Evolutionary conservation across 2,888 invertebrate genomes (phyloP).

Genomic region (Seira sanloemensis): DNA sequence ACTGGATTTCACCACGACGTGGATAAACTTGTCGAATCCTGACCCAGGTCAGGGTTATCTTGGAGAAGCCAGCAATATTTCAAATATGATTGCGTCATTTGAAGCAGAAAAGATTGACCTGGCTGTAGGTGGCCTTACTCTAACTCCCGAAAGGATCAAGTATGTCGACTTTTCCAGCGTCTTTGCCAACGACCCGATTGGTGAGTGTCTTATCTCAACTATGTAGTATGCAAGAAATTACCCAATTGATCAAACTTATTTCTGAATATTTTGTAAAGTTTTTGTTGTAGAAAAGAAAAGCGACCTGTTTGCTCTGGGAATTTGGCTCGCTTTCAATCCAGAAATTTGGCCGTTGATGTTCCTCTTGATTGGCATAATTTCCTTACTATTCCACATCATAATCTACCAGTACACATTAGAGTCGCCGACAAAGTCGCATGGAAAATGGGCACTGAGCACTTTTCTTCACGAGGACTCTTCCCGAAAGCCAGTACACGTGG

Average conservation of each 20-base stretch:
- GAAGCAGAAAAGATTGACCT: slow-evolving; percentile 60
- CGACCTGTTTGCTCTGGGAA: slow-evolving; percentile 69
- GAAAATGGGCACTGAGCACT: slow-evolving; percentile 46
- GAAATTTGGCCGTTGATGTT: slow-evolving; percentile 70
- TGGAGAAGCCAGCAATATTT: slow-evolving; percentile 57
- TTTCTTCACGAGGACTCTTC: slow-evolving; percentile 8
- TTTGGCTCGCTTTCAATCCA: slow-evolving; percentile 69
- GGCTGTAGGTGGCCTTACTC: slow-evolving; percentile 65
- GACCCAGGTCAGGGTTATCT: slow-evolving; percentile 23
- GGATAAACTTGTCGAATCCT: slow-evolving; percentile 57
- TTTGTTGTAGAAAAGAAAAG: slow-evolving; percentile 68
- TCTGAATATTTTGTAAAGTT: slow-evolving; percentile 58
- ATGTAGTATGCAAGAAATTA: neutral
- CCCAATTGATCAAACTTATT: too few relatives aligned
- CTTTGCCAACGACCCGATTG: slow-evolving; percentile 68
- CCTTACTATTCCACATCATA: slow-evolving; percentile 58
- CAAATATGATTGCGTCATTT: slow-evolving; percentile 63
- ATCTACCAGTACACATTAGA: slow-evolving; percentile 49
- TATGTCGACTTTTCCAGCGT: slow-evolving; percentile 66
- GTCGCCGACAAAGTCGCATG: slow-evolving; percentile 1
- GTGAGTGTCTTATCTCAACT: slow-evolving; percentile 26
- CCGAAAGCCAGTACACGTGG: slow-evolving; percentile 45
- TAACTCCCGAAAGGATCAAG: slow-evolving; percentile 57
- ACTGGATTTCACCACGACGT: slow-evolving; percentile 57
- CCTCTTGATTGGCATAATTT: slow-evolving; percentile 59